phyloP scores from a whole-genome alignment of 2,113 vertebrate genomes.

The Nesospiza acunhae region DNA sequence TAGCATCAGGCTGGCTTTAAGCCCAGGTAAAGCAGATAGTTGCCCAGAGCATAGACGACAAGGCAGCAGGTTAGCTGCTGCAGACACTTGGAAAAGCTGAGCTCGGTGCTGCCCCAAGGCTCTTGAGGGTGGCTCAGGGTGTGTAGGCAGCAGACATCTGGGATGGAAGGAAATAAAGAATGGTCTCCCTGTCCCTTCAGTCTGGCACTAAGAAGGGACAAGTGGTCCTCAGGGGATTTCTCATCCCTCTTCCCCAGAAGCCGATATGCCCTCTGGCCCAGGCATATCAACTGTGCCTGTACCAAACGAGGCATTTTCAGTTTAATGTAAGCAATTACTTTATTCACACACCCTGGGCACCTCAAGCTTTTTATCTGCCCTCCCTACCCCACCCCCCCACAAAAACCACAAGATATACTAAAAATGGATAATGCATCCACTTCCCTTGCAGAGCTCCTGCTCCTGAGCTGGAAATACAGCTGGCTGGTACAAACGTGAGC shows the following conservation, averaged over 20 bases:
- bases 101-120: background rate
- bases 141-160: background rate
- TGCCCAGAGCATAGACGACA: background rate
- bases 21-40: background rate
- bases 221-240: background rate
- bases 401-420: background rate
- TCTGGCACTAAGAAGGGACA: background rate
- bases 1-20: fast-evolving
- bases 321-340: background rate
- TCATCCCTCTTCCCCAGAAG: background rate
- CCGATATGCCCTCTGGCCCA: background rate
- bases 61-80: background rate
- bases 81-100: background rate
- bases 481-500: background rate
- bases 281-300: too few species aligned
- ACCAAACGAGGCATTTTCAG: fast-evolving
- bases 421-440: background rate
- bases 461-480: background rate
- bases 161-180: background rate
- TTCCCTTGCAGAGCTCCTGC: background rate
- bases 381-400: background rate
- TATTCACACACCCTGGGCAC: background rate
- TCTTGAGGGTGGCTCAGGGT: background rate
- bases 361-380: background rate
- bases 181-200: background rate